Evolutionary conservation across 2,888 invertebrate species (phyloP).

Genomic region (Nomada hirtipes): DNA sequence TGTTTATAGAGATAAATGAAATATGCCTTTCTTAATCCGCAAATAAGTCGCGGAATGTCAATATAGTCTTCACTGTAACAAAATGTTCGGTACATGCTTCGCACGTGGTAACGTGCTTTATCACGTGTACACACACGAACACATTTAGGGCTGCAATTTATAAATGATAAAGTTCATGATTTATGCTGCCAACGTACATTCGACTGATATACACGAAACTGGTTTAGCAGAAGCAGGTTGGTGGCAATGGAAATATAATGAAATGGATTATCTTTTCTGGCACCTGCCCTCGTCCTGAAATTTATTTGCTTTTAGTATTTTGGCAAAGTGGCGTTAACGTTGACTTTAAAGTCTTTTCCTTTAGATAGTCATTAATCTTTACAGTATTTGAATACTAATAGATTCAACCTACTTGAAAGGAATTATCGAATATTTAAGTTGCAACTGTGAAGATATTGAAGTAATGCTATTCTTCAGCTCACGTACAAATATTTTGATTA

Average conservation of each 20-base stretch:
- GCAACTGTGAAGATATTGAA: no score
- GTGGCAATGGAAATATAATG: slow-evolving; percentile 8
- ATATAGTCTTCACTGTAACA: neutral
- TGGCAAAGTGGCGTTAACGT: neutral
- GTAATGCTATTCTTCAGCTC: no score
- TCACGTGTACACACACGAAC: slow-evolving; percentile 17
- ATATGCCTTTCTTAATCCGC: neutral
- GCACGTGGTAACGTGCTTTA: slow-evolving; percentile 31
- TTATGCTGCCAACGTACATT: neutral
- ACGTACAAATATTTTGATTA: no score
- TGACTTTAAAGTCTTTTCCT: no score
- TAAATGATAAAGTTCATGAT: slow-evolving; percentile 30
- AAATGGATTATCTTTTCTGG: slow-evolving; percentile 11
- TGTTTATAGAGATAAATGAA: neutral
- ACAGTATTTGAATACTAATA: no score
- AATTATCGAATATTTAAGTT: no score
- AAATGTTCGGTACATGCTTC: slow-evolving; percentile 10
- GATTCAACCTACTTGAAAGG: no score
- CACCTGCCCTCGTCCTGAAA: neutral
- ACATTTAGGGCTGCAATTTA: slow-evolving; percentile 14
- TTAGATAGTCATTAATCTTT: no score
- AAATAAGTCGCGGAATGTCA: neutral
- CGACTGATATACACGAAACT: slow-evolving; percentile 11
- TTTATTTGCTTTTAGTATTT: neutral
- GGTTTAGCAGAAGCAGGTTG: slow-evolving; percentile 13